Base-by-base conservation (phyloP, 2,888 invertebrate species). In the Drosophila pseudotakahashii region DNA sequence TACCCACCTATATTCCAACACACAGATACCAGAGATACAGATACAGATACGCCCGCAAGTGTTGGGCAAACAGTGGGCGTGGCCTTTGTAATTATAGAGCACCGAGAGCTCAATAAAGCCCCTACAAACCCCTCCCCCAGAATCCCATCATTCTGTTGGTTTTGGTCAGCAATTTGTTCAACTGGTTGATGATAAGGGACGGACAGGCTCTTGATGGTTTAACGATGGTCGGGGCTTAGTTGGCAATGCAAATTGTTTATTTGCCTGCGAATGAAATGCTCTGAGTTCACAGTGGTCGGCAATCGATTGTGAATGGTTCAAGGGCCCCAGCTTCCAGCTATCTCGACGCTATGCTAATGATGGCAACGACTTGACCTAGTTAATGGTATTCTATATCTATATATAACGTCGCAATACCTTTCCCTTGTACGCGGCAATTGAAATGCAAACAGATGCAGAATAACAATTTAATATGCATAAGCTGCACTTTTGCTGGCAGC, bases 161-260 rank as follows among this genome's bases (percentile, higher is more conserved):
- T 75, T 75, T 75, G 78, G 75, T 75, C 77, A 79, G 77, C 77
- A 81, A 80, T 86, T 86, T 76, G 83, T 73, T 52, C 54, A 69
- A 64, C 79, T 72, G 77, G 44, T 57, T 69, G 77, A 63, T 66
- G 70, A 71, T 76, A 70, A 76, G 62, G 63, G 72, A 63, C 63
- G 39, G 62, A 51, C 42, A 54, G 64, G 47, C 64, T 69, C 30
- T 55, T 64, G 53, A 45, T 61, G 55, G 51, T 45, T 30, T 41
- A 62, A 50, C 47, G 66, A 47, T 44, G 68, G 34, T 41, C 64
- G 58, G 57, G 62, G 57, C 62, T 71, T 68, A 79, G 86, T 74
- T 86, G 59, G 73, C 73, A 81, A 86, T 86, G 86, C 81, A 82
- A 82, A 82, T 82, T 82, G 81, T 86, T 81, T 86, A 76, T 80